These are phyloP conservation scores for Ploceus nigricollis DNA, from an alignment of 2,113 vertebrate genomes.

Conservation along the genomic window DNA sequence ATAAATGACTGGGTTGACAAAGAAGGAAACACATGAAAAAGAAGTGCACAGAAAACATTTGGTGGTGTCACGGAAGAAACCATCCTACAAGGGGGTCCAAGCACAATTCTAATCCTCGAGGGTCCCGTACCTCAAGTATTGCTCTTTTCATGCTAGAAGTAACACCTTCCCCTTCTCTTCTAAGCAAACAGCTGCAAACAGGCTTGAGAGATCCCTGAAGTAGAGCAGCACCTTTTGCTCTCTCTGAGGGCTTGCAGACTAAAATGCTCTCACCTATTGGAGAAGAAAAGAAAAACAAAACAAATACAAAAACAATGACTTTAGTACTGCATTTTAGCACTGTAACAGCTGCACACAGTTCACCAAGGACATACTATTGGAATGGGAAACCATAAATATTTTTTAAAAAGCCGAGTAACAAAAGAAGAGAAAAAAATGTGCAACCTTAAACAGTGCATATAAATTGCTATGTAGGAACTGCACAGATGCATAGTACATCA, in stretches of 20 bases:
- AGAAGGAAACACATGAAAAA: neutral
- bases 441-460: neutral
- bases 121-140: conserved; percentile 85
- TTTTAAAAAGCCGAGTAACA: neutral
- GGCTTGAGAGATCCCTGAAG: conserved; percentile 87
- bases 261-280: conserved; percentile 90
- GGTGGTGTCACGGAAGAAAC: neutral
- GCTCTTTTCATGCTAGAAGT: conserved; percentile 93
- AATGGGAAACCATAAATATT: neutral
- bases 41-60: neutral
- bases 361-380: neutral
- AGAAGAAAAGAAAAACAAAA: neutral
- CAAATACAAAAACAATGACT: neutral
- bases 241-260: conserved; percentile 90
- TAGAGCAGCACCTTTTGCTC: conserved; percentile 84
- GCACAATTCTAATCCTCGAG: neutral
- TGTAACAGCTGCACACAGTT: neutral
- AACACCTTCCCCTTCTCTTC: conserved; percentile 82
- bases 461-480: neutral
- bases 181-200: conserved; percentile 87
- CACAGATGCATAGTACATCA: neutral
- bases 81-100: neutral
- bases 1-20: neutral
- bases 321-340: neutral
- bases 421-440: neutral